Evolutionary conservation across 2,888 invertebrate genomes (phyloP).

Genomic region (Acronicta psi): DNA sequence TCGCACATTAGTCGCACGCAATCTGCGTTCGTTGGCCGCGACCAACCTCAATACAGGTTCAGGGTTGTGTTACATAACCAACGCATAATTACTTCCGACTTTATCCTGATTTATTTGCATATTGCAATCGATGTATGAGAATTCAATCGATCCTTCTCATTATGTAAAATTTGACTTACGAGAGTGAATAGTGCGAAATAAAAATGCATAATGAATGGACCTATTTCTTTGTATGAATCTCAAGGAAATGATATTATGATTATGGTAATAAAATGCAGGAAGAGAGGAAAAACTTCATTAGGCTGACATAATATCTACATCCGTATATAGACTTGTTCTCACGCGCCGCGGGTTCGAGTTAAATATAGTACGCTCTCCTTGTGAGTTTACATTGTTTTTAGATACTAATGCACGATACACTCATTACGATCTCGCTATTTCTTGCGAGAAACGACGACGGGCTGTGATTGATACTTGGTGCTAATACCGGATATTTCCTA

Average conservation of each 20-base stretch:
- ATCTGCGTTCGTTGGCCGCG: slow-evolving; percentile 74
- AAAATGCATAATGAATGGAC: slow-evolving; percentile 17
- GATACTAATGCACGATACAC: slow-evolving; percentile 31
- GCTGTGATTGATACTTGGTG: slow-evolving; percentile 8
- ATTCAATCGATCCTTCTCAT: slow-evolving; percentile 34
- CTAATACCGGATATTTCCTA: slow-evolving; percentile 1
- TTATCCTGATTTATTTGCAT: slow-evolving; percentile 65
- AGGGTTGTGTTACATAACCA: slow-evolving; percentile 70
- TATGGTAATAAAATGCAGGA: slow-evolving; percentile 40
- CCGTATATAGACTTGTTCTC: slow-evolving; percentile 33
- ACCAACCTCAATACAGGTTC: slow-evolving; percentile 76
- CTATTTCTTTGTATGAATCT: slow-evolving; percentile 29
- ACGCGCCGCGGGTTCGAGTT: slow-evolving; percentile 25
- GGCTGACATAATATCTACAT: slow-evolving; percentile 38
- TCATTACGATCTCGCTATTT: slow-evolving; percentile 30
- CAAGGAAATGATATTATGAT: slow-evolving; percentile 35
- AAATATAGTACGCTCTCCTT: slow-evolving; percentile 33
- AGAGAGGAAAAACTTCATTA: slow-evolving; percentile 43
- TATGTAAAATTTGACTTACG: slow-evolving; percentile 33
- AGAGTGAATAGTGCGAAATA: slow-evolving; percentile 26
- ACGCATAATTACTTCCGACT: slow-evolving; percentile 76
- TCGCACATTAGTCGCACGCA: slow-evolving; percentile 58
- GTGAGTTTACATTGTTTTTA: slow-evolving; percentile 30
- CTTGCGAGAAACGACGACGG: slow-evolving; percentile 5
- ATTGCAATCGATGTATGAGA: slow-evolving; percentile 53